Conservation (phyloP, 2,113 vertebrate genomes). For the Triplophysa siluroides region DNA sequence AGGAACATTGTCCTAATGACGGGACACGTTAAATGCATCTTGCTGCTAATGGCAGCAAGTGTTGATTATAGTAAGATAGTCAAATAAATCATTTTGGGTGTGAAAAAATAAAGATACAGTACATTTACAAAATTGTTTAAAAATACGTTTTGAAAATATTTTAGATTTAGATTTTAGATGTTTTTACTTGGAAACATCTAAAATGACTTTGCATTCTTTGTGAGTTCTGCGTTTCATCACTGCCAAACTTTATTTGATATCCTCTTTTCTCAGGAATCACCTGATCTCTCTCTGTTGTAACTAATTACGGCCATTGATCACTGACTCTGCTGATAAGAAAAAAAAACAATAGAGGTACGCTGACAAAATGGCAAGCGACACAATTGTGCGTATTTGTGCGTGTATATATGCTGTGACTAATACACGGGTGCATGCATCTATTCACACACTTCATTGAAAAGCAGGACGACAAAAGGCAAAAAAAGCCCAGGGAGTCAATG, state of each 20-base stretch:
- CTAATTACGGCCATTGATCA: slow-evolving; percentile 28
- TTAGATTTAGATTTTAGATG: neutral
- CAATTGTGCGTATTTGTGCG: slow-evolving; percentile 6
- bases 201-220: neutral
- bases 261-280: neutral
- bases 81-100: too few species aligned
- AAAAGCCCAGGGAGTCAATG: neutral
- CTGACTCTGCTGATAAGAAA: slow-evolving; percentile 12
- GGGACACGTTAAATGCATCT: too few species aligned
- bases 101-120: too few species aligned
- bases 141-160: neutral
- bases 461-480: neutral
- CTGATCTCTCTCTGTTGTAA: slow-evolving; percentile 6
- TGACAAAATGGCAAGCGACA: slow-evolving; percentile 15
- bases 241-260: neutral
- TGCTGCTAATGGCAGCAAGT: too few species aligned
- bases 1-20: too few species aligned
- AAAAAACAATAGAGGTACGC: slow-evolving; percentile 4
- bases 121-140: too few species aligned
- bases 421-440: slow-evolving; percentile 17
- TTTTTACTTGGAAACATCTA: neutral
- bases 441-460: slow-evolving; percentile 16
- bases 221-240: neutral
- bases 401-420: slow-evolving; percentile 25
- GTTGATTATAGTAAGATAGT: too few species aligned